A percentile compares a stretch with the other conserved stretches of the same genome.
Conservation (phyloP, 2,113 vertebrate species). For the Nanorana parkeri region DNA sequence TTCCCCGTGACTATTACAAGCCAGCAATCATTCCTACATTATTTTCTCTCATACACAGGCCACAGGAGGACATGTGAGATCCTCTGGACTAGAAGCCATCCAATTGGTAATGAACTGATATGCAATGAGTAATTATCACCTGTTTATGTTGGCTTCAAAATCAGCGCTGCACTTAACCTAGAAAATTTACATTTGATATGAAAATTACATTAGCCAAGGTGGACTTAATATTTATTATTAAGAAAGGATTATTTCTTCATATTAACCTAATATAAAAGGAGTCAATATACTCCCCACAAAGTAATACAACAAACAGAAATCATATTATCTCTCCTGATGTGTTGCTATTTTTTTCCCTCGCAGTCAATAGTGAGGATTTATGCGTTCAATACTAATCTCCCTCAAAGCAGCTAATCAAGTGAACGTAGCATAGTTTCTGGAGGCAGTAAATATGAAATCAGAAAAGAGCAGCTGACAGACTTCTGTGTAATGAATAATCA, state of each 20-base stretch:
- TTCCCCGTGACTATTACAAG: neutral
- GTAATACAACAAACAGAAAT: constrained; percentile 14
- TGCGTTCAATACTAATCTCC: constrained; percentile 47
- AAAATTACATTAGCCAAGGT: neutral
- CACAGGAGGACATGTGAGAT: constrained; percentile 18
- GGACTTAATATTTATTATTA: constrained; percentile 4
- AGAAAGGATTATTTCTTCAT: constrained; percentile 25
- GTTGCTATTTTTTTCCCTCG: constrained; percentile 14
- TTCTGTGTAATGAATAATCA: constrained; percentile 21
- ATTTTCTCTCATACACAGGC: neutral
- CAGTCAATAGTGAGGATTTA: constrained; percentile 34
- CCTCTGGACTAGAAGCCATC: neutral
- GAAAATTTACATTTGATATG: neutral
- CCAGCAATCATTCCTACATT: constrained; percentile 6
- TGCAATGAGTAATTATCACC: constrained; percentile 5
- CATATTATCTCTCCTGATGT: constrained; percentile 9
- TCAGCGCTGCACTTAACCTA: neutral
- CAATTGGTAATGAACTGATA: too few relatives aligned
- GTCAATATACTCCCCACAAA: neutral
- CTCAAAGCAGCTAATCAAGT: constrained; percentile 39
- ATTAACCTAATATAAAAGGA: constrained; percentile 8
- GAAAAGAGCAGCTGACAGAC: constrained; percentile 10
- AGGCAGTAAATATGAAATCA: constrained; percentile 19
- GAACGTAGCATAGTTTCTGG: constrained; percentile 8
- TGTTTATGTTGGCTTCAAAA: neutral